Evolutionary conservation across 1,140 invertebrate species (phyloP).

Genomic region (Pinna nobilis): DNA sequence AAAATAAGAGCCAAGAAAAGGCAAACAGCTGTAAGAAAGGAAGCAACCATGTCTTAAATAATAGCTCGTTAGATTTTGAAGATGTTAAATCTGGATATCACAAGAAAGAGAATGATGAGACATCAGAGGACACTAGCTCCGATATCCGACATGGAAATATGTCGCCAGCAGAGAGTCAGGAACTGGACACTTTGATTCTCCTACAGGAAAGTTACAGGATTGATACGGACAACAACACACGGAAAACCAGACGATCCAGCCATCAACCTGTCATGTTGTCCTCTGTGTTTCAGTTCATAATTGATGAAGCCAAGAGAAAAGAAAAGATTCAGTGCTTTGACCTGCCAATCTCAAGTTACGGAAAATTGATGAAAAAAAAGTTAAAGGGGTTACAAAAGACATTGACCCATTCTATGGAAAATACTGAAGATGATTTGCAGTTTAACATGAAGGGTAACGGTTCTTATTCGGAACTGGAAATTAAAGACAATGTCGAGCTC

Average conservation of each 20-base stretch:
- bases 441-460: too few species aligned
- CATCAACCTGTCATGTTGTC: conserved; percentile 31
- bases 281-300: conserved; percentile 54
- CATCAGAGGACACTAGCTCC: not conserved
- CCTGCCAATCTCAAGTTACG: conserved; percentile 37
- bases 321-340: conserved; percentile 37
- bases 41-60: too few species aligned
- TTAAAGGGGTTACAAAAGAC: too few species aligned
- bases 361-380: not conserved
- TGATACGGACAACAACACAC: not conserved
- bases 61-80: too few species aligned
- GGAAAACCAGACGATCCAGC: not conserved
- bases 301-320: conserved; percentile 50
- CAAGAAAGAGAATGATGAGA: not conserved
- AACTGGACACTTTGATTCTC: not conserved
- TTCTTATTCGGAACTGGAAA: too few species aligned
- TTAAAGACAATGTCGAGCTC: too few species aligned
- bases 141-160: not conserved
- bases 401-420: too few species aligned
- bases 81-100: not conserved
- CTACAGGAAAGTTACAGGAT: conserved; percentile 5
- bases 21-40: too few species aligned
- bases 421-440: too few species aligned
- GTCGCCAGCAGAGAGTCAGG: not conserved
- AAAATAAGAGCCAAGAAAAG: too few species aligned